phyloP scores from a whole-genome alignment of 2,888 invertebrate genomes.

The Pseudococcus jackbeardsleyi region DNA sequence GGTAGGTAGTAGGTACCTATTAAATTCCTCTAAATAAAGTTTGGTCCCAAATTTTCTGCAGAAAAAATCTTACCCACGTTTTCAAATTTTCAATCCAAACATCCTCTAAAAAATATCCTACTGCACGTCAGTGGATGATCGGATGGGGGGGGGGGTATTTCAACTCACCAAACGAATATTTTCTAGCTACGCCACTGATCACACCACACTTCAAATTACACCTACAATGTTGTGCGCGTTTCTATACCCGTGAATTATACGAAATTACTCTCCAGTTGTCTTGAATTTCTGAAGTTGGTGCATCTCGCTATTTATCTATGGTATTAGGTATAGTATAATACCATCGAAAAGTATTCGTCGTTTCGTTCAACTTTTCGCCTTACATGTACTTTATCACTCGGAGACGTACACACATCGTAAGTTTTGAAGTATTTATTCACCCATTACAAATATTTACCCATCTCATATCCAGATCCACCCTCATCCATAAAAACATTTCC shows the following conservation, averaged over 20 bases:
- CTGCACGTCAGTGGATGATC: too few relatives aligned
- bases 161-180: too few relatives aligned
- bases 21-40: too few relatives aligned
- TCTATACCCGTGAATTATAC: neutral
- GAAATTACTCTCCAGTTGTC: conserved; percentile 12
- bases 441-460: neutral
- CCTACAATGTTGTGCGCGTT: neutral
- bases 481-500: neutral
- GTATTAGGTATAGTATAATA: neutral
- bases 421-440: neutral
- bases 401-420: neutral
- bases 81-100: too few relatives aligned
- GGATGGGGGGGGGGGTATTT: too few relatives aligned
- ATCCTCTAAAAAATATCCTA: too few relatives aligned
- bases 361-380: neutral
- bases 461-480: neutral
- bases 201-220: neutral
- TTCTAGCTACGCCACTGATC: neutral
- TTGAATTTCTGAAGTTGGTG: conserved; percentile 23
- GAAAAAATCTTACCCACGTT: too few relatives aligned
- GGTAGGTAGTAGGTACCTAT: too few relatives aligned
- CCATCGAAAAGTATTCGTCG: neutral
- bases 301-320: neutral
- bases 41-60: too few relatives aligned
- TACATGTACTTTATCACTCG: neutral